These are phyloP conservation scores for Sceloporus undulatus DNA, from an alignment of 2,113 vertebrate genomes.

Conservation along the genomic window DNA sequence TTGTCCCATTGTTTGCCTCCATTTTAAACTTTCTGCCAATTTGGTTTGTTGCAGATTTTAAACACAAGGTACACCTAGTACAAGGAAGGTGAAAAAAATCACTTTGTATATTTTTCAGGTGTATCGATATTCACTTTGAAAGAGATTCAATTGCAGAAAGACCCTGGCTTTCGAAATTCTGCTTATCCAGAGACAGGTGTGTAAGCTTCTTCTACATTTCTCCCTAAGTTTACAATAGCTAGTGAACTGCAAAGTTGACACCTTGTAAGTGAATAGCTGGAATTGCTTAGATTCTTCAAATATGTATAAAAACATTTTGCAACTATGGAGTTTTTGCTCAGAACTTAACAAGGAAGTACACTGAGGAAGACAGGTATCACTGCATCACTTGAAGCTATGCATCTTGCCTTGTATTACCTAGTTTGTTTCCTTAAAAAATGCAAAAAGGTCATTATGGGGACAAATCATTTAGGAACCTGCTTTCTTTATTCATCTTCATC, in stretches of 20 bases:
- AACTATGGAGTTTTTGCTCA: neutral
- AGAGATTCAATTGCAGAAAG: conserved; percentile 97
- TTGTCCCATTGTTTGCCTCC: neutral
- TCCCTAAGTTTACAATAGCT: neutral
- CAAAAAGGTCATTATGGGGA: neutral
- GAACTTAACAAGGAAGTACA: neutral
- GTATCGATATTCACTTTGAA: conserved; percentile 98
- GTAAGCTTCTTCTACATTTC: conserved; percentile 18
- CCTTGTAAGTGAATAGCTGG: conserved; percentile 8
- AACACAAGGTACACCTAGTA: neutral
- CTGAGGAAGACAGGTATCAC: neutral
- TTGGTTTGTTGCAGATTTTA: neutral
- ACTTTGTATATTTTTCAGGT: conserved; percentile 79
- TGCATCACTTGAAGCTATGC: neutral
- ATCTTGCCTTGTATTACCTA: neutral
- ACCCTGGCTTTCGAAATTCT: conserved; percentile 96
- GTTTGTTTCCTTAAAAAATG: neutral
- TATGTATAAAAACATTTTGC: neutral
- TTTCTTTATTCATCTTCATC: neutral
- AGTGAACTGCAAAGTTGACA: neutral
- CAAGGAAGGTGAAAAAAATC: neutral
- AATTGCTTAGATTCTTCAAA: conserved; percentile 11
- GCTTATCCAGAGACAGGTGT: conserved; percentile 95
- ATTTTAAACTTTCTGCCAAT: neutral
- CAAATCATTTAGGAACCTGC: neutral